Evolutionary conservation across 2,113 vertebrate species (phyloP).

Genomic region (Neopipo cinnamomea): DNA sequence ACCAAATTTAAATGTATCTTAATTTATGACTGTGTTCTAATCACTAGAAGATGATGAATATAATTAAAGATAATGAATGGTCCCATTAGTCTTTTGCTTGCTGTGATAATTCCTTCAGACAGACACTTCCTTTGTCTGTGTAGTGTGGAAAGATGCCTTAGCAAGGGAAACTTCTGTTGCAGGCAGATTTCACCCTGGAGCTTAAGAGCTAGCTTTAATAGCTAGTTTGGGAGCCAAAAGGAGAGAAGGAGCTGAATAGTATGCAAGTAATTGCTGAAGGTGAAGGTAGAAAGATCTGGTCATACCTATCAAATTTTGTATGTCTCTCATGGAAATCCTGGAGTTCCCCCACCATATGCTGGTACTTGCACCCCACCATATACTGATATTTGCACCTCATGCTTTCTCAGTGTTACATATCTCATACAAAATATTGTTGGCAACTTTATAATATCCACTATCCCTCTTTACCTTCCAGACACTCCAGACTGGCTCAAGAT

Average conservation of each 20-base stretch:
- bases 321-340: not conserved
- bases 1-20: constrained; percentile 64
- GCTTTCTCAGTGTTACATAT: not conserved
- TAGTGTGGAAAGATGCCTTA: not conserved
- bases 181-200: not conserved
- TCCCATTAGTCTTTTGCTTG: constrained; percentile 64
- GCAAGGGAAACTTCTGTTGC: not conserved
- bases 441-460: not conserved
- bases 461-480: not conserved
- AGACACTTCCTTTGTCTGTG: constrained; percentile 30
- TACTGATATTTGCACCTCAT: not conserved
- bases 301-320: not conserved
- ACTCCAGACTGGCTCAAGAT: not conserved
- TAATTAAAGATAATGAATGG: constrained; percentile 72
- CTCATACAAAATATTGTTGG: not conserved
- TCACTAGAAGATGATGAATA: constrained; percentile 74
- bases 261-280: not conserved
- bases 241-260: not conserved
- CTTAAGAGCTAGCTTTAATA: not conserved
- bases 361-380: not conserved
- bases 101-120: constrained; percentile 61
- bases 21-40: constrained; percentile 73
- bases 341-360: not conserved
- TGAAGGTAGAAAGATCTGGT: not conserved
- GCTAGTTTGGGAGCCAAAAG: not conserved